Base-by-base conservation (phyloP, 35 echinoderm and acorn worm genomes). In the Lytechinus variegatus region DNA sequence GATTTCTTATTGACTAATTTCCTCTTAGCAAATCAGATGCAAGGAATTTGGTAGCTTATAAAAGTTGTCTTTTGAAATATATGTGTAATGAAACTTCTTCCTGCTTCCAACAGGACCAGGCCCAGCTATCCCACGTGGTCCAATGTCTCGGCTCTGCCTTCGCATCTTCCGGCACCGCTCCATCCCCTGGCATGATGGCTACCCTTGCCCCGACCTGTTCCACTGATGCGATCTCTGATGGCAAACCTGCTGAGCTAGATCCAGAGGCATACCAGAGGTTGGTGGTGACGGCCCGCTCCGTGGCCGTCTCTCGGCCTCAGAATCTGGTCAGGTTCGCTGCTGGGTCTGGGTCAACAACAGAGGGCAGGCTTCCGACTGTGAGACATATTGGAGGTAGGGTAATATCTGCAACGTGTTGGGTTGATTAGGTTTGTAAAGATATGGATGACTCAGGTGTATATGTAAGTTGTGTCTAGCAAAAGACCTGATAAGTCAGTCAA, bases 251-350 rank as follows among this genome's bases (percentile, higher is more conserved):
- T 19, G 96, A 99, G 10, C 93, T 99, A n/a, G 98, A 99, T 95
- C 97, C 98, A 44, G 98, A 99, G 89, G 98, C 97, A 24, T 99
- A 90, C 89, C 98, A 99, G 58, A 86, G 98, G 9, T 92, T 99
- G 28, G 98, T 99, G 21, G 98, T 99, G 19, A 99, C 98, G 11
- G 98, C 98, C 27, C 94, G 98, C 55, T 98, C 98, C 10, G 98
- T 99, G 89, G 97, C 98, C n/a, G 96, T 96, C 58, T 95, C 97
- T 19, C 97, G 98, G 94, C 98, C 98, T 21, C 87, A 52, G 13
- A 98, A 99, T 86, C 96, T 99, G 90, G 98, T 99, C 10, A 56
- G 91, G 54, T 99, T 99, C 96, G 98, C 98, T 71, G 96, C 97
- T 24, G 87, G 52, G 51, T 54, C 58, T 51, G 58, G 61, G 6